Percentiles rank a stretch among this genome's conserved stretches.
Evolutionary conservation across 2,797 vertebrate genomes (phyloP).

Genomic region (Pipistrellus pygmaeus): DNA sequence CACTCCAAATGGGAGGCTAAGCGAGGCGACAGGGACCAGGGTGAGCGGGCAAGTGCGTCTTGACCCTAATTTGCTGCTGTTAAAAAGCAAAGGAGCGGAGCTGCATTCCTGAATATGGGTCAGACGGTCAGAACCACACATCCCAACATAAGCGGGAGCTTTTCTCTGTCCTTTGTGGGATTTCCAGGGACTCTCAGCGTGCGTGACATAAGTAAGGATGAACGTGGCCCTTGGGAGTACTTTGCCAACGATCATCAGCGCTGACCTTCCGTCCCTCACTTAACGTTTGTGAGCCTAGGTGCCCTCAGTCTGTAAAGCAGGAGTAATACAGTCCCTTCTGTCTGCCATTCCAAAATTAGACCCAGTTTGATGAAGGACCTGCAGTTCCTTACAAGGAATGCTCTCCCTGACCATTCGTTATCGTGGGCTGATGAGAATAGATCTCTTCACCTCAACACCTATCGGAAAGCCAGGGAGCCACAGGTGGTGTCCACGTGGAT

Average conservation of each 20-base stretch:
- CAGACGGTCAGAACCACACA: neutral
- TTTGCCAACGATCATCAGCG: neutral
- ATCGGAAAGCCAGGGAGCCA: neutral
- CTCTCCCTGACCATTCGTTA: rapidly evolving
- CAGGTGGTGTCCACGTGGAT: neutral
- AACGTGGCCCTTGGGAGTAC: neutral
- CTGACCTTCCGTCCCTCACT: neutral
- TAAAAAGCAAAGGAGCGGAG: neutral
- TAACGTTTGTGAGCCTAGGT: neutral
- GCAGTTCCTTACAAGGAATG: neutral
- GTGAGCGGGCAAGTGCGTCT: neutral
- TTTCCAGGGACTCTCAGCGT: neutral
- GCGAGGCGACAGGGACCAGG: neutral
- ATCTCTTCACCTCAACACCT: neutral
- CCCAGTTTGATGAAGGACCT: neutral
- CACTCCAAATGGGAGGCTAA: neutral
- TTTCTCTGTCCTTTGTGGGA: neutral
- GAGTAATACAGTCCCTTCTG: neutral
- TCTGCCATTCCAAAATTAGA: neutral
- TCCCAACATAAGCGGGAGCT: neutral
- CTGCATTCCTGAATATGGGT: neutral
- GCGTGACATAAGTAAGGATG: neutral
- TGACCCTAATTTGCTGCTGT: neutral
- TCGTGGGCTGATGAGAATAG: neutral
- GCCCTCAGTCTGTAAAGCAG: neutral